Conservation (phyloP, 1,140 invertebrate genomes). For the Hydropsyche tenuis region DNA sequence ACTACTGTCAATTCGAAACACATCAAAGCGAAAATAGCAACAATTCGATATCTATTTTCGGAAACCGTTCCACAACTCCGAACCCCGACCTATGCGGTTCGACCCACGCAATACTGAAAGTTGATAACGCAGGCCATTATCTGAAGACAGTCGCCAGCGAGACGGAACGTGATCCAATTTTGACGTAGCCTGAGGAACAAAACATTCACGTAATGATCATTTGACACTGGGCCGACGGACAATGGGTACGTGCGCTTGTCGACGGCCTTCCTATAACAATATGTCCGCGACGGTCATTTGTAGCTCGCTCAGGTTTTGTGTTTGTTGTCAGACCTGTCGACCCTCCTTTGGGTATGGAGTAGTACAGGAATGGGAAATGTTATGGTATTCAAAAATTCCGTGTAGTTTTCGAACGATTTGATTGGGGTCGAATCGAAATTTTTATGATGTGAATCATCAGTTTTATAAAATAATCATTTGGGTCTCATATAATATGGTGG, state of each 20-base stretch:
- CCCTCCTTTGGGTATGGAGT: constrained; percentile 18
- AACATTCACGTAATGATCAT: constrained; percentile 31
- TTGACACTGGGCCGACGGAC: constrained; percentile 13
- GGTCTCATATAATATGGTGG: no score
- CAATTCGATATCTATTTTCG: no score
- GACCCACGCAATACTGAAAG: neutral
- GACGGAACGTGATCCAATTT: neutral
- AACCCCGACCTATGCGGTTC: neutral
- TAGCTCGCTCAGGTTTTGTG: constrained; percentile 25
- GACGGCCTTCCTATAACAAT: constrained; percentile 29
- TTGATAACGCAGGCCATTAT: neutral
- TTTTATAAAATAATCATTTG: no score
- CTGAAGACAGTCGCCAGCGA: neutral
- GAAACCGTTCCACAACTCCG: no score
- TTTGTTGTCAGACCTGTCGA: constrained; percentile 31
- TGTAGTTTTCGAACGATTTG: no score
- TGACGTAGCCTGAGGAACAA: constrained; percentile 2
- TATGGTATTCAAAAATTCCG: no score
- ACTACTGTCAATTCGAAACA: no score
- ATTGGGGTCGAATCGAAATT: no score
- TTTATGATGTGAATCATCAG: no score
- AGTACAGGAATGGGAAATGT: neutral
- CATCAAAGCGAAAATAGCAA: no score
- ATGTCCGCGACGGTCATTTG: constrained; percentile 29
- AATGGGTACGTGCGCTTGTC: constrained; percentile 29